Conservation (phyloP, 2,888 invertebrate species). For the Bellardia pandia region DNA sequence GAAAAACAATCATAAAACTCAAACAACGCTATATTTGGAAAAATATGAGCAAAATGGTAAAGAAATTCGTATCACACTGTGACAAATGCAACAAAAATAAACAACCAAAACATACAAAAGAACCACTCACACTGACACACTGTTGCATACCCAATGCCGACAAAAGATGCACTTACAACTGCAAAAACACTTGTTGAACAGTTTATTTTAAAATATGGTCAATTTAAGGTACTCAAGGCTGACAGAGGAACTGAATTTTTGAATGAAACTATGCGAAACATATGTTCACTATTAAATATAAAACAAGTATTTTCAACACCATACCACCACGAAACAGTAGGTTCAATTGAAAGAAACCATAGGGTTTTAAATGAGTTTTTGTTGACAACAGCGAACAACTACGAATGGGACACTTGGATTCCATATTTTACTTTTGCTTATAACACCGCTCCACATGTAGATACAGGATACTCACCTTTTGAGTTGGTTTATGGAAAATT, state of each 20-base stretch:
- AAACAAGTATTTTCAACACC: neutral
- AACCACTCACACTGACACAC: too few relatives aligned
- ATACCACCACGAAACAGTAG: neutral
- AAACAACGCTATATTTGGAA: too few relatives aligned
- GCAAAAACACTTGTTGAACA: slow-evolving; percentile 6
- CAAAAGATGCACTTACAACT: neutral
- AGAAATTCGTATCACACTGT: too few relatives aligned
- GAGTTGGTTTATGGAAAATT: too few relatives aligned
- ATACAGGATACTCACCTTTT: too few relatives aligned
- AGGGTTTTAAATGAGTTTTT: neutral
- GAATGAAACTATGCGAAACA: neutral
- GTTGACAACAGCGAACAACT: neutral
- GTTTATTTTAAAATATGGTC: neutral
- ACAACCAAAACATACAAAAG: too few relatives aligned
- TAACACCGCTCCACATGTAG: too few relatives aligned
- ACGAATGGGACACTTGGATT: too few relatives aligned
- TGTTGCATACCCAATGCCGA: neutral
- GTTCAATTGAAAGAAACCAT: neutral
- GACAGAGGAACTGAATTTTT: neutral
- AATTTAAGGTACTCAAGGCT: neutral
- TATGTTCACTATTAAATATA: neutral
- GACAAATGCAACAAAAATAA: too few relatives aligned
- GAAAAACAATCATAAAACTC: too few relatives aligned
- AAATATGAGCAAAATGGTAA: too few relatives aligned
- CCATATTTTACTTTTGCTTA: too few relatives aligned